A percentile compares a stretch with the other conserved stretches of the same genome.
Evolutionary conservation across 2,113 vertebrate species (phyloP).

Genomic region (Fregetta grallaria): DNA sequence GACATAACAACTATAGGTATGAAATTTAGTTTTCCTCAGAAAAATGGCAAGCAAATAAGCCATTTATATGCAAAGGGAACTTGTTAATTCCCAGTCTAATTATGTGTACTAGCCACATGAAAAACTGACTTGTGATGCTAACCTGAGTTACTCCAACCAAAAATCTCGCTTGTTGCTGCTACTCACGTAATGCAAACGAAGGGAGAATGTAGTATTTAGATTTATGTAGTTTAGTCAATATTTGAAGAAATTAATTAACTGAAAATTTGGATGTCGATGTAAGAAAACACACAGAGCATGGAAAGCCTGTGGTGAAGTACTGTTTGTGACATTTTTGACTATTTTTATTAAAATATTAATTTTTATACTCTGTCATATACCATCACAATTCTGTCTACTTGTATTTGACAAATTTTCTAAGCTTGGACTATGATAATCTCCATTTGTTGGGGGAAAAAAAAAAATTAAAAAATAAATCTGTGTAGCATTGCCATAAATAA

Average conservation of each 20-base stretch:
- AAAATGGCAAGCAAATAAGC: slow-evolving; percentile 44
- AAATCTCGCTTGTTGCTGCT: not conserved
- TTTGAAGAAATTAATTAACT: slow-evolving; percentile 29
- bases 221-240: not conserved
- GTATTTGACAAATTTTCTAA: not conserved
- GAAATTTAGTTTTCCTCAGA: slow-evolving; percentile 34
- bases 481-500: not conserved
- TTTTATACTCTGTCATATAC: not conserved
- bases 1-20: slow-evolving; percentile 48
- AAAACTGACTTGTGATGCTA: not conserved
- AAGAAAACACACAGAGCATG: not conserved
- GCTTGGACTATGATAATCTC: too few species aligned
- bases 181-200: not conserved
- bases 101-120: not conserved
- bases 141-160: not conserved
- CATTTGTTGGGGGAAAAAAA: not conserved
- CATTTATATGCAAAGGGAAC: not conserved
- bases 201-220: not conserved
- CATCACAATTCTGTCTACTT: not conserved
- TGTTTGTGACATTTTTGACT: not conserved
- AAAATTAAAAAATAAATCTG: too few species aligned
- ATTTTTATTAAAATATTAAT: not conserved
- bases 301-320: slow-evolving; percentile 31
- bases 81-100: slow-evolving; percentile 35
- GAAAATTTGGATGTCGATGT: not conserved